These are phyloP conservation scores for Heliconius charithonia DNA, from an alignment of 2,888 invertebrate species.

Conservation along the genomic window DNA sequence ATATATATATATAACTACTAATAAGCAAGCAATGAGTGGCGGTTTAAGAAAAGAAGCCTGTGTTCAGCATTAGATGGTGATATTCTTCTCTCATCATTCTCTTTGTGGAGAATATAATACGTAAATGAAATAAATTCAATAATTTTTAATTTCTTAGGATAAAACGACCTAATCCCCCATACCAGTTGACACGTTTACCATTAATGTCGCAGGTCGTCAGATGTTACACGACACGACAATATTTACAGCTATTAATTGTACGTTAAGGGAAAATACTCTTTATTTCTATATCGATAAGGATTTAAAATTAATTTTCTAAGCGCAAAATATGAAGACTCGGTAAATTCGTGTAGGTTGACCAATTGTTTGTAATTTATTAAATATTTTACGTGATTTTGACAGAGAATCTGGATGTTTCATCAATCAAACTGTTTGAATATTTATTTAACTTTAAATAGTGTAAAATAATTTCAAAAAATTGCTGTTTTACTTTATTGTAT, in stretches of 20 bases:
- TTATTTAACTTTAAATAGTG: too few species aligned
- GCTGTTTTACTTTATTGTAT: too few species aligned
- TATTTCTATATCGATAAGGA: conserved; percentile 16
- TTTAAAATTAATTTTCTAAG: conserved; percentile 6
- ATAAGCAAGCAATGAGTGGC: too few species aligned
- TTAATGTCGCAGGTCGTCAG: conserved; percentile 55
- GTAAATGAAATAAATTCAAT: too few species aligned
- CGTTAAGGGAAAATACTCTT: conserved; percentile 19
- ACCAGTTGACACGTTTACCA: conserved; percentile 54
- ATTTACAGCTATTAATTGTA: conserved; percentile 12
- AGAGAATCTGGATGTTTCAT: not conserved
- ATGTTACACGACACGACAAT: conserved; percentile 39
- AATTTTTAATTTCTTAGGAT: conserved; percentile 34
- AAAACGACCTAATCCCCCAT: conserved; percentile 52
- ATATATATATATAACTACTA: too few species aligned
- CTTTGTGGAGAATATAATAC: too few species aligned
- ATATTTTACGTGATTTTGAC: conserved; percentile 17
- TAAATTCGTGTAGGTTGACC: conserved; percentile 38
- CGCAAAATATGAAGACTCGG: conserved; percentile 33
- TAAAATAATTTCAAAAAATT: too few species aligned
- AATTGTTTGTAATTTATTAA: conserved; percentile 28
- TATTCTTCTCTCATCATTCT: too few species aligned
- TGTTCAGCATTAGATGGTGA: too few species aligned
- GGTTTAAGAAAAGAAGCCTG: too few species aligned
- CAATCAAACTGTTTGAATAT: not conserved